Evolutionary conservation across 2,888 invertebrate species (phyloP).

Genomic region (Caenorhabditis plicata): DNA sequence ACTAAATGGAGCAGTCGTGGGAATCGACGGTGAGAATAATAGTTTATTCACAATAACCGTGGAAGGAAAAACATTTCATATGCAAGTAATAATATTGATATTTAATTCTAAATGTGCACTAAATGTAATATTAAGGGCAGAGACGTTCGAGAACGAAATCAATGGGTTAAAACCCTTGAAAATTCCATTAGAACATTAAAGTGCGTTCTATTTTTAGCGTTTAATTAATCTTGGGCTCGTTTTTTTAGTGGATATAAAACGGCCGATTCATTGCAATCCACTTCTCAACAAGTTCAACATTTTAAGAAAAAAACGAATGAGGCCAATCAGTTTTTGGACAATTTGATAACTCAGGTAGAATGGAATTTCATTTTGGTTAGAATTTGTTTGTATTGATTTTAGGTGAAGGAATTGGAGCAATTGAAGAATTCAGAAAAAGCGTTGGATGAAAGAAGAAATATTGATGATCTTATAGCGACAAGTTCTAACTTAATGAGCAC

Average conservation of each 20-base stretch:
- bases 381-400: slow-evolving; percentile 1
- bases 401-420: slow-evolving; percentile 40
- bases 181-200: slow-evolving; percentile 76
- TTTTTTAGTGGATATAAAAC: no score
- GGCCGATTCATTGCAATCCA: background rate
- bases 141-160: slow-evolving; percentile 88
- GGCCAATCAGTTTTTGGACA: slow-evolving; percentile 26
- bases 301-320: slow-evolving; percentile 28
- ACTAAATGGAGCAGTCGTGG: slow-evolving; percentile 89
- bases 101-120: no score
- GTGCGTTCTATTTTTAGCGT: background rate
- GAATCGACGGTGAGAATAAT: slow-evolving; percentile 94
- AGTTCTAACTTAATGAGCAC: slow-evolving; percentile 81
- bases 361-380: background rate
- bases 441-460: slow-evolving; percentile 21
- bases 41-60: slow-evolving; percentile 98
- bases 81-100: no score
- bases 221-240: background rate
- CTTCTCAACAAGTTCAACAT: slow-evolving; percentile 15
- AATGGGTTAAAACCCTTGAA: slow-evolving; percentile 92
- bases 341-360: no score
- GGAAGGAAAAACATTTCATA: slow-evolving; percentile 98
- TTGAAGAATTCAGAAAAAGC: slow-evolving; percentile 13
- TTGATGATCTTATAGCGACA: slow-evolving; percentile 37
- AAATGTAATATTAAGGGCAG: slow-evolving; percentile 74